Evolutionary conservation across 2,888 invertebrate genomes (phyloP).

Genomic region (Proisotoma minuta): DNA sequence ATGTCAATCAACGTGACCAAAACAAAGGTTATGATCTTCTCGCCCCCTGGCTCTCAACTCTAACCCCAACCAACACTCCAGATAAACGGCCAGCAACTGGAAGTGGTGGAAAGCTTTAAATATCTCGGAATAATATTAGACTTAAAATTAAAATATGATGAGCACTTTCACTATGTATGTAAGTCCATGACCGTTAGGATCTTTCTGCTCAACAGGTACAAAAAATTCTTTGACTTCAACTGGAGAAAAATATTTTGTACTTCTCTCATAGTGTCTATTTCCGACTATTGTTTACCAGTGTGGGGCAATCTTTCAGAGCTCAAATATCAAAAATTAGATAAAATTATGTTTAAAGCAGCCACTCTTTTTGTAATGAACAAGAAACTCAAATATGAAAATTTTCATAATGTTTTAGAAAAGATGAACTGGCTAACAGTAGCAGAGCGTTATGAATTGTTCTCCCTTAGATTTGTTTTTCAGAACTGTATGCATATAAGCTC

Average conservation of each 20-base stretch:
- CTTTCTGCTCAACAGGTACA: not conserved
- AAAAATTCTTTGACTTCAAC: not conserved
- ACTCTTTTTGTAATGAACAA: not conserved
- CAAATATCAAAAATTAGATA: not conserved
- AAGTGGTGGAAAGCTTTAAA: not conserved
- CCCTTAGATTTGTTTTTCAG: not conserved
- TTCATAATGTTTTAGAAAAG: slow-evolving; percentile 1
- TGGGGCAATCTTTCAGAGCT: not conserved
- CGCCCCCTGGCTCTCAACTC: not conserved
- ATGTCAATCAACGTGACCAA: not conserved
- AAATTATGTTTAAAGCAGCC: not conserved
- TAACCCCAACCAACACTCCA: not conserved
- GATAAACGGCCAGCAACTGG: not conserved
- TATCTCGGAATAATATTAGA: not conserved
- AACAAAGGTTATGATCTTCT: not conserved
- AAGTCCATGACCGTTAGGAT: not conserved
- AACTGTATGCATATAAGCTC: not conserved
- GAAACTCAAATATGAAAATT: not conserved
- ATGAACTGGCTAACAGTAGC: slow-evolving; percentile 7
- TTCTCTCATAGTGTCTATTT: not conserved
- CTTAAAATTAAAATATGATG: not conserved
- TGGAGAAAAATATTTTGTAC: not conserved
- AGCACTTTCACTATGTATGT: not conserved
- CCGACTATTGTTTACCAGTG: not conserved
- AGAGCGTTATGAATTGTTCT: slow-evolving; percentile 8